Evolutionary conservation across 2,113 vertebrate genomes (phyloP), one percentile per base, ranked within the genome.

Genomic region (Eretmochelys imbricata): DNA sequence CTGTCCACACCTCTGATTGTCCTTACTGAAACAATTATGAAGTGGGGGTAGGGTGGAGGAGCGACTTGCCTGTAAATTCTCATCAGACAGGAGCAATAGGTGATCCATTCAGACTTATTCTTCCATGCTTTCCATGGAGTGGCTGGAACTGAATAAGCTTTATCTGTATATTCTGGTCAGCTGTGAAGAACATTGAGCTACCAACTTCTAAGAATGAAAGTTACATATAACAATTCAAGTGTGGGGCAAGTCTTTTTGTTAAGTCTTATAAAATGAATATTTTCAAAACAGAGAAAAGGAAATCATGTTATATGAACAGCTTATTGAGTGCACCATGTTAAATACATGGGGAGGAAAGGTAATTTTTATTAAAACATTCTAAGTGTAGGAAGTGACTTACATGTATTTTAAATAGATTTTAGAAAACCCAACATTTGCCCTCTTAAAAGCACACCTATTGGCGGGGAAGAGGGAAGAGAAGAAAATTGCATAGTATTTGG

Each of bases 181-280:
- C 0, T 0, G 50, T 1, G 10, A 46, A 82, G 42, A 53, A 82
- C 3, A 27, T 17, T 17, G 20, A 79, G 87, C 1, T 27, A 35
- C 22, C 62, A 85, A 91, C 20, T 78, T 78, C 25, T 78, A n/a
- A 5, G 51, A 65, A 53, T 72, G 90, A 14, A 51, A 35, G 89
- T 17, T 2, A 80, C 3, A 14, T 3, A 62, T 29, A 51, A 24
- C 38, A 78, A 46, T 29, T 48, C 42, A 92, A 89, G 55, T 22
- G 27, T 42, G 88, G 11, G 57, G 78, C 12, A 7, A 80, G 1
- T 24, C 2, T 5, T 92, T 83, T 8, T 86, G 38, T 50, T 38
- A 72, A 38, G 65, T 38, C 84, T 29, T 80, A 35, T 86, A 89
- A 85, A 86, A 1, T 1, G 19, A 78, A 9, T 10, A 84, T 87